A percentile compares a stretch with the other conserved stretches of the same genome.
Evolutionary conservation across 2,888 invertebrate species (phyloP).

Genomic region (Eupithecia subumbrata): DNA sequence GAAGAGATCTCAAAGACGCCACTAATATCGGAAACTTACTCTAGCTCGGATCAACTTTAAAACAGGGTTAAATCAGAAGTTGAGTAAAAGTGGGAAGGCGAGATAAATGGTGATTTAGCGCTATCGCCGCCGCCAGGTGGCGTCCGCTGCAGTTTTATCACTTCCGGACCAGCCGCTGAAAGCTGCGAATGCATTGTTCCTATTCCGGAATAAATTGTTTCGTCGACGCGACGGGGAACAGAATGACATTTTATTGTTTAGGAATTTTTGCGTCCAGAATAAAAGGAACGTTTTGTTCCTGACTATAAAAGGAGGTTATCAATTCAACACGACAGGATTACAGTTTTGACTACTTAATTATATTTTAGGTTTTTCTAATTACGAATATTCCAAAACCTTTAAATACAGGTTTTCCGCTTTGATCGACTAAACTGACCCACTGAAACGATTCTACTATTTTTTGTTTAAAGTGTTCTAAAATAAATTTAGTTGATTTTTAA

Average conservation of each 20-base stretch:
- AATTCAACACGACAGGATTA: not conserved
- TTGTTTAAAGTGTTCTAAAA: too few species aligned
- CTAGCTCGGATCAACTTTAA: not conserved
- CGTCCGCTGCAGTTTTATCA: conserved; percentile 26
- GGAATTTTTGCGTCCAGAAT: not conserved
- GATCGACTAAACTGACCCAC: too few species aligned
- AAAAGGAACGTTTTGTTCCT: not conserved
- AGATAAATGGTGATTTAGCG: conserved; percentile 34
- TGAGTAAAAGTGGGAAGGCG: conserved; percentile 25
- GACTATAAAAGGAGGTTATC: not conserved
- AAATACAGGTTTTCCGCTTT: too few species aligned
- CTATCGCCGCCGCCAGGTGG: conserved; percentile 13
- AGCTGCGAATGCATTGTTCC: conserved; percentile 3
- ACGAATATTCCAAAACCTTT: too few species aligned
- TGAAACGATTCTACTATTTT: too few species aligned
- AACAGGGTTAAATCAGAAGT: conserved; percentile 21
- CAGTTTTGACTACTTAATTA: not conserved
- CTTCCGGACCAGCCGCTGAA: conserved; percentile 22
- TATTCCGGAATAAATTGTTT: conserved; percentile 7
- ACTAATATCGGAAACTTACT: not conserved
- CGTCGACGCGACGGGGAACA: not conserved
- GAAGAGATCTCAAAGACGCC: not conserved
- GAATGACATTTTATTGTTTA: not conserved
- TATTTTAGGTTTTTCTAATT: too few species aligned
- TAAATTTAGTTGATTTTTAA: too few species aligned